phyloP scores from a whole-genome alignment of 2,888 invertebrate species.

The Rutpela maculata region DNA sequence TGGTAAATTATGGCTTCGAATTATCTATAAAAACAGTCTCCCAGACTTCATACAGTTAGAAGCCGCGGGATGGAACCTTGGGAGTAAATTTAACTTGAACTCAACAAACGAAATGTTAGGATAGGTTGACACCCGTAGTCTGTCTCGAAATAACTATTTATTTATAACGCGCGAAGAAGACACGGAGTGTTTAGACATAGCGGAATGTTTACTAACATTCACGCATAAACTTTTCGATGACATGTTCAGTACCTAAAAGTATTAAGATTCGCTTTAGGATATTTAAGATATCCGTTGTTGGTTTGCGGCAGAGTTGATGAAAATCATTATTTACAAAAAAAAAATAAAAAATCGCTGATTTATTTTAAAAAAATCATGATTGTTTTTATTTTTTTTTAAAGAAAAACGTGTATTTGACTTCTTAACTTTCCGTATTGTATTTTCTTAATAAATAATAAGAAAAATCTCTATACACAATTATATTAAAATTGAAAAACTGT shows the following conservation, averaged over 20 bases:
- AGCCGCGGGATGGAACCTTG: constrained; percentile 32
- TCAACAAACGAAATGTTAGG: constrained; percentile 69
- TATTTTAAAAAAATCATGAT: too few species aligned
- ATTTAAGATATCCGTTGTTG: background rate
- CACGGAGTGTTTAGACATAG: constrained; percentile 58
- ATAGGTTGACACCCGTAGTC: constrained; percentile 69
- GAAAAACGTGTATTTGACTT: too few species aligned
- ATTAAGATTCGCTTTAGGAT: background rate
- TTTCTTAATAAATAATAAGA: too few species aligned
- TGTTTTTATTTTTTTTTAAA: too few species aligned
- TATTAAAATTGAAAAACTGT: too few species aligned
- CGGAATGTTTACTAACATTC: constrained; percentile 59
- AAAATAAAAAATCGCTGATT: too few species aligned
- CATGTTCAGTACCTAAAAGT: background rate
- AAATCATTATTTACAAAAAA: too few species aligned
- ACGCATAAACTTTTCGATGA: constrained; percentile 35
- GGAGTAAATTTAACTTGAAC: constrained; percentile 66
- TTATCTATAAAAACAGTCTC: background rate
- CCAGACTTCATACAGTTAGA: background rate
- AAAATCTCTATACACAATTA: too few species aligned
- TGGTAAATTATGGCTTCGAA: background rate
- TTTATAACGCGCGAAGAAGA: constrained; percentile 63
- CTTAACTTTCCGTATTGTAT: too few species aligned
- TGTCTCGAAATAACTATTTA: constrained; percentile 64
- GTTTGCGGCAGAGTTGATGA: too few species aligned